Evolutionary conservation across 2,113 vertebrate genomes (phyloP), one percentile per base, ranked within the genome.

Genomic region (Hoplias malabaricus): DNA sequence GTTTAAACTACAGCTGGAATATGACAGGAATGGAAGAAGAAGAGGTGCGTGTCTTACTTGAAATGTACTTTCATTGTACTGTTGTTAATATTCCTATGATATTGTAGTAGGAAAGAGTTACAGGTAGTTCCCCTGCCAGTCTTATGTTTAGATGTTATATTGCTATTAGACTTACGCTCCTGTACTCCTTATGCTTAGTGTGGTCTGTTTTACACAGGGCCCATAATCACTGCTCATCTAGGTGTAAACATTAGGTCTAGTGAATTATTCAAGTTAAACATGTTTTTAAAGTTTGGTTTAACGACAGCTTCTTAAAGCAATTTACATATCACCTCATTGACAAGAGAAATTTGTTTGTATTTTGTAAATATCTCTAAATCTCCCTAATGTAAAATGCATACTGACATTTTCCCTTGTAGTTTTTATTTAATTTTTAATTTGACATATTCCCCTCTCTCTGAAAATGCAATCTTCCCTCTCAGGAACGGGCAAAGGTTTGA

Each of bases 21-120:
- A 90, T 99, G 80, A 97, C 94, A 5, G 97, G 96, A 42, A 90
- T 98, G 13, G 97, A 99, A 69, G 98, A 99, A 23, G 96, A 99
- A 80, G 97, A 98, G 91, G 98, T 98, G 91, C 88, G 87, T 42
- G 34, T 53, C 23, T 48, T 57, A 27, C 25, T 57, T 9, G 29
- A 33, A 61, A 33, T 11, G 19, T n/a, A 21, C 33, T 5, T 31
- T 33, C 48, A 10, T 53, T 11, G n/a, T 0, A 9, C 19, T 9
- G 3, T 23, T 53, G 48, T 53, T 53, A 5, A 53, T 12, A n/a
- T n/a, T n/a, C n/a, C n/a, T 4, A 23, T 53, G 48, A 0, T 23
- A 38, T 5, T 9, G 36, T 38, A 9, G 36, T 4, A 38, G n/a
- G n/a, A n/a, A n/a, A n/a, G n/a, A n/a, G n/a, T n/a, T n/a, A n/a